Conservation (phyloP, 1,140 invertebrate species). For the Drosophila santomea region DNA sequence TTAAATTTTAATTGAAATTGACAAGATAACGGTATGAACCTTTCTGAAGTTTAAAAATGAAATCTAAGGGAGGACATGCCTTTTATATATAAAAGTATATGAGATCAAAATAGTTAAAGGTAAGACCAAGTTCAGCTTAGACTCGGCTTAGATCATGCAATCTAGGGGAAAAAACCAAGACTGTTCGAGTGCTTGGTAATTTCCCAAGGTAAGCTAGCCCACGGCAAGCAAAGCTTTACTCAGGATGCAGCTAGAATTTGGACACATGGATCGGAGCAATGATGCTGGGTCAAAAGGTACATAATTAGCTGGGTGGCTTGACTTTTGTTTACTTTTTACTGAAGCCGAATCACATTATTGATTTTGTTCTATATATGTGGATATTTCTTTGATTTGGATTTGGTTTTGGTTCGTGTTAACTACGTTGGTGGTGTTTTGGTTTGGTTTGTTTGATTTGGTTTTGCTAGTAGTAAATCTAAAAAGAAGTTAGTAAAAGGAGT, state of each 20-base stretch:
- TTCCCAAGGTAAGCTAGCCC: constrained; percentile 29
- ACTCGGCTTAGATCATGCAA: constrained; percentile 41
- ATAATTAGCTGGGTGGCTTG: constrained; percentile 29
- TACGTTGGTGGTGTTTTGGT: constrained; percentile 62
- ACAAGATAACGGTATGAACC: neutral
- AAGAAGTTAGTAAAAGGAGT: constrained; percentile 85
- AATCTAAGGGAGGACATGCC: constrained; percentile 22
- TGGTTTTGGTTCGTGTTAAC: constrained; percentile 66
- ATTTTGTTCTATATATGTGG: constrained; percentile 20
- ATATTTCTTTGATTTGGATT: constrained; percentile 60
- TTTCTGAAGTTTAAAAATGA: constrained; percentile 2
- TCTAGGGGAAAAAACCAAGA: constrained; percentile 28
- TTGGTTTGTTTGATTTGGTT: constrained; percentile 68
- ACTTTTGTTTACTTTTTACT: constrained; percentile 51
- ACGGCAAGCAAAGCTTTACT: constrained; percentile 18
- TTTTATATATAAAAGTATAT: constrained; percentile 12
- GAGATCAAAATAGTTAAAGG: constrained; percentile 6
- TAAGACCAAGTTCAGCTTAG: constrained; percentile 18
- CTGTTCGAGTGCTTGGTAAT: constrained; percentile 7
- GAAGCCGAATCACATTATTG: constrained; percentile 30
- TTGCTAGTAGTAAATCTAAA: constrained; percentile 84
- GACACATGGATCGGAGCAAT: constrained; percentile 48
- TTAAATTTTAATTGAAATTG: neutral
- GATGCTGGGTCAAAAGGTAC: constrained; percentile 30
- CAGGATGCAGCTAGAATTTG: constrained; percentile 50